A percentile compares a stretch with the other conserved stretches of the same genome.
These are phyloP conservation scores for Otolemur crassicaudatus DNA, from an alignment of 2,797 vertebrate species.

Conservation along the genomic window DNA sequence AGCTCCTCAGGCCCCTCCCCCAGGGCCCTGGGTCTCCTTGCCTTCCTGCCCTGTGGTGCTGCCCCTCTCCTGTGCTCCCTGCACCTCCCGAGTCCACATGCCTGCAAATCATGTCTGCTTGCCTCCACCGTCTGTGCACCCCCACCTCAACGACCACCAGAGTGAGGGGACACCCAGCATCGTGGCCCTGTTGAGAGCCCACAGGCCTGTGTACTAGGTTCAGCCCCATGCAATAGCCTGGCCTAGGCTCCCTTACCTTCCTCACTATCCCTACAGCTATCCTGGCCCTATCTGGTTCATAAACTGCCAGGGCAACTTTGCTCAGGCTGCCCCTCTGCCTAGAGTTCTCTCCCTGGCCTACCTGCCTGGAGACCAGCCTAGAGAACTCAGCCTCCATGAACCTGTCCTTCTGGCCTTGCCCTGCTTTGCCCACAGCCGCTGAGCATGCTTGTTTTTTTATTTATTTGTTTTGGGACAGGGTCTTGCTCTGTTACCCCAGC, in stretches of 20 bases:
- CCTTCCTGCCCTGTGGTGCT: neutral
- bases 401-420: neutral
- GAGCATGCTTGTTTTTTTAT: neutral
- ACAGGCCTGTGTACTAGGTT: neutral
- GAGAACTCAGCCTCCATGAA: neutral
- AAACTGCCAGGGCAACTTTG: neutral
- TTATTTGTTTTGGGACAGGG: neutral
- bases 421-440: neutral
- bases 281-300: neutral
- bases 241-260: neutral
- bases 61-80: neutral
- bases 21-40: neutral
- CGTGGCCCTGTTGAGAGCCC: neutral
- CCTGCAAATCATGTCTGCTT: neutral
- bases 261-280: neutral
- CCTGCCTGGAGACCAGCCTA: too few relatives aligned
- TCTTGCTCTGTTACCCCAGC: neutral
- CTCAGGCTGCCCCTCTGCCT: neutral
- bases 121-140: neutral
- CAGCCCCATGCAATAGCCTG: neutral
- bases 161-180: neutral
- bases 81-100: neutral
- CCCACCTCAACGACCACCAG: neutral
- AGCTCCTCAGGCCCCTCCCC: neutral
- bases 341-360: neutral